Evolutionary conservation across 1,140 invertebrate species (phyloP), one percentile per base, ranked within the genome.

Genomic region (Wiebesia pumilae): DNA sequence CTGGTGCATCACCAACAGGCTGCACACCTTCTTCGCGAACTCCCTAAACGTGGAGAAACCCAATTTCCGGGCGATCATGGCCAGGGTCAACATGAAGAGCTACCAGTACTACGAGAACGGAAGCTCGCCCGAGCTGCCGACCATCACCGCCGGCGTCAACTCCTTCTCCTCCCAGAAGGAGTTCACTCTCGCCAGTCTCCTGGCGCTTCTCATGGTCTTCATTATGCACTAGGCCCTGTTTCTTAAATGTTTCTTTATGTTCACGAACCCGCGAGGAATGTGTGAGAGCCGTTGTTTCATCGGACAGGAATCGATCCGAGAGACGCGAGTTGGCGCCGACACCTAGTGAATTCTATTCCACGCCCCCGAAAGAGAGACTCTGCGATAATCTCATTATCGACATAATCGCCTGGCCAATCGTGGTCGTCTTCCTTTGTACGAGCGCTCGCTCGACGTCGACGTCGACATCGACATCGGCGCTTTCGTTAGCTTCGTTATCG

Each of bases 1-100:
- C 0, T 96, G 95, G 91, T 95, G 96, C 12, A 94, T 96, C 7
- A 94, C 96, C 3, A 97, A 97, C 90, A 92, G 94, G n/a, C 88
- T 96, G 43, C 95, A 95, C 87, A 96, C 95, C 87, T 95, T 95
- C 85, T 90, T 96, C 16, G 94, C 94, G 65, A 94, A 94, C 81
- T 93, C 93, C 43, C 93, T 96, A 19, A 94, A 95, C 79, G 86
- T 91, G 4, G 92, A 91, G 27, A 91, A 94, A 69, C 93, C 95
- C 4, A 96, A 96, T 90, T 96, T 95, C 89, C 94, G 96, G 67
- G 94, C 96, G 62, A 92, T 96, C 62, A 90, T 86, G 85, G 92
- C 94, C 7, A 93, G 92, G 47, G 94, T 94, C 4, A 94, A 95
- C 0, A 92, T 94, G 30, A 95, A 95, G 89, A 96, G 94, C 88